These are phyloP conservation scores for Agapostemon virescens DNA, from an alignment of 2,888 invertebrate species.

Conservation along the genomic window DNA sequence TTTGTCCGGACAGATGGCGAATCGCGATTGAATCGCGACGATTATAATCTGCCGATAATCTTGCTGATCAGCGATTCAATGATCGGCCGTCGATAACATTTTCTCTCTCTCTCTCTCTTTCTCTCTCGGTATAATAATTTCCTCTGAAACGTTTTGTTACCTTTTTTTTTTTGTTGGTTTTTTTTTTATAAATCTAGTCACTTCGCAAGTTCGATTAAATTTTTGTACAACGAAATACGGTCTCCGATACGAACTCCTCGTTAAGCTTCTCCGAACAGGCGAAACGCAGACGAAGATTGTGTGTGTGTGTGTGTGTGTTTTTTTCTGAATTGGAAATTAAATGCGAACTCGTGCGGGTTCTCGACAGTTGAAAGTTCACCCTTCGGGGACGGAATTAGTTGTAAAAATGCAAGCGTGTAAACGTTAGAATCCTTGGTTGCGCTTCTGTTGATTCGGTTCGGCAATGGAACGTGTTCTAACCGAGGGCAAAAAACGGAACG, in stretches of 20 bases:
- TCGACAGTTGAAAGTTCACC: constrained; percentile 32
- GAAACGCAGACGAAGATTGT: not conserved
- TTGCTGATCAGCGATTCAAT: constrained; percentile 2
- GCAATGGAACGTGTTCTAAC: not conserved
- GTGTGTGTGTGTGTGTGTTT: too few relatives aligned
- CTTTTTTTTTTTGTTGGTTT: not conserved
- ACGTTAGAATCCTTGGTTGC: constrained; percentile 37
- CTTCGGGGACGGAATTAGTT: constrained; percentile 52
- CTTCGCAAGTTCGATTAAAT: not conserved
- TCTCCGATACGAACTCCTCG: not conserved
- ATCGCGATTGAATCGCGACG: too few relatives aligned
- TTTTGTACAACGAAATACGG: constrained; percentile 17
- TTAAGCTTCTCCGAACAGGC: not conserved
- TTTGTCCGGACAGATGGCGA: too few relatives aligned
- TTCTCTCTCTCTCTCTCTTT: too few relatives aligned
- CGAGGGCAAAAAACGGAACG: not conserved
- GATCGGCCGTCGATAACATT: constrained; percentile 28
- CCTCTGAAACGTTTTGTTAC: constrained; percentile 16
- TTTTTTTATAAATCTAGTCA: constrained; percentile 16
- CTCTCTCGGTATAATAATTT: constrained; percentile 12
- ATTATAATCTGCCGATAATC: too few relatives aligned
- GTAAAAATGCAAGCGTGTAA: constrained; percentile 45
- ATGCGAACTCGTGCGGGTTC: constrained; percentile 3
- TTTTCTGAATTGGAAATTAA: constrained; percentile 2
- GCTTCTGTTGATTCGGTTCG: constrained; percentile 33